Base-by-base conservation (phyloP, 2,797 vertebrate species). In the Alcedo quadribrachys region DNA sequence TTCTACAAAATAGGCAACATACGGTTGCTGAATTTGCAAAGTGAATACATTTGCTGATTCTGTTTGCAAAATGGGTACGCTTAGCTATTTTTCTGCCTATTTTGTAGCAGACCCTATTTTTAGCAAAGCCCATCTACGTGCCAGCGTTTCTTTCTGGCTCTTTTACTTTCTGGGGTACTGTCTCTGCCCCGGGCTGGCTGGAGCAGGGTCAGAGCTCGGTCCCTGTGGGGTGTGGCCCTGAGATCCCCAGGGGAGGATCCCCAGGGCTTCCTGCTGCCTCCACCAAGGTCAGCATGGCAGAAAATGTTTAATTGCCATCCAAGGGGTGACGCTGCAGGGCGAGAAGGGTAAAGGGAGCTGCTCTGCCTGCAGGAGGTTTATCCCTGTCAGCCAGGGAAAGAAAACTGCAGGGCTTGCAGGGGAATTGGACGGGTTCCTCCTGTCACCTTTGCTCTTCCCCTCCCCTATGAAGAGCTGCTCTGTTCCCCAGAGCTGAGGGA, bases 1-100 rank as follows among this genome's bases (percentile, higher is more conserved):
- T 94, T 94, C 92, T 94, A 92, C 90, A 95, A 85, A 96, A 89
- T 73, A 94, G 95, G 95, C 96, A 89, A 85, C 93, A 89, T 75
- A 93, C 87, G 87, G 95, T 81, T 96, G 96, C 96, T 96, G 96
- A 96, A 94, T 94, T 93, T 93, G 95, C 96, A 96, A 81, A 96
- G 94, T 89, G 95, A 93, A 89, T 89, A 28, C 92, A 79, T 94
- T 96, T 95, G 95, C 96, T 96, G 95, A 95, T 95, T 92, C 95
- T 94, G 84, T 96, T 94, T 93, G 93, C 86, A 93, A 85, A 96
- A 92, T 81, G 96, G 90, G 96, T 93, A 58, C 27, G 33, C 95
- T 94, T 95, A 92, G 95, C 95, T 96, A 82, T 94, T 93, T 96
- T 95, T 95, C 92, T 93, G 96, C 92, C 95, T 83, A 20, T 94